Evolutionary conservation across 2,113 vertebrate genomes (phyloP), one percentile per base, ranked within the genome.

Genomic region (Ploceus nigricollis): DNA sequence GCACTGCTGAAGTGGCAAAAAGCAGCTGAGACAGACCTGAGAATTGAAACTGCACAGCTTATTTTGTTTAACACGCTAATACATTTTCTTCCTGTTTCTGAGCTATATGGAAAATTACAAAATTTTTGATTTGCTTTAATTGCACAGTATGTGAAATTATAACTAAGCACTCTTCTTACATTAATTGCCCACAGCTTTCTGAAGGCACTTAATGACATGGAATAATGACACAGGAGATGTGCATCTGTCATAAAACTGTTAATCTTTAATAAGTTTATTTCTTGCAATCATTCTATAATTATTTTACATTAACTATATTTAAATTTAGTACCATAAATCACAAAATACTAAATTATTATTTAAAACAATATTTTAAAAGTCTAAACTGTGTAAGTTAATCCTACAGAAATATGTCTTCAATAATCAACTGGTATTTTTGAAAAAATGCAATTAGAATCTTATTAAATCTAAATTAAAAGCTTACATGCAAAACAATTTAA

Each of bases 381-480:
- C 40, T 63, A 47, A 93, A 78, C 18, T 82, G 5, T 82, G 65
- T 89, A 93, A 92, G 53, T 60, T 87, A 96, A 94, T 95, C 93
- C 56, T 94, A 75, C 44, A 68, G 70, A 94, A 96, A 95, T 93
- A 96, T 94, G 82, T 90, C 89, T 96, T 78, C 75, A 96, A 91
- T 97, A 95, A 93, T 93, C 90, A 89, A 77, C 69, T 51, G 68
- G n/a, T 66, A 42, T 82, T 86, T 94, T 84, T 39, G 1, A 1
- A n/a, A 72, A 95, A 96, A 87, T 53, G 66, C 51, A 93, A 95
- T 96, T 96, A 96, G 42, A 95, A 85, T 97, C 87, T 95, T 94
- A 97, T 96, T 96, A 96, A 97, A 94, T 77, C 42, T 96, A 95
- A 97, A 97, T 96, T 91, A 86, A 97, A 97, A 96, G 27, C 96